Conservation (phyloP, 2,113 vertebrate species). For the Sus scrofa region DNA sequence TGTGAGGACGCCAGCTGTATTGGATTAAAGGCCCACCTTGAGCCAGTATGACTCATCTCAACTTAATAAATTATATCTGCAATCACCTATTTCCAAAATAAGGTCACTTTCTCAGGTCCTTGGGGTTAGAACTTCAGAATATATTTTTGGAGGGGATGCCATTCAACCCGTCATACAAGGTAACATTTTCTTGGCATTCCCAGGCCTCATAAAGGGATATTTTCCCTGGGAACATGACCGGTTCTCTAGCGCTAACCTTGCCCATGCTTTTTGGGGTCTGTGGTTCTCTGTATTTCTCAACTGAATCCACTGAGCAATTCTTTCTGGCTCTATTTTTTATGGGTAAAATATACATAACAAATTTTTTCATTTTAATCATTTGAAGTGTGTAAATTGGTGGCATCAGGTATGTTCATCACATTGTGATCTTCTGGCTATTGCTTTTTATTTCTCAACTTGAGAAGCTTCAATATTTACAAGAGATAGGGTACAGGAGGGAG, state of each 20-base stretch:
- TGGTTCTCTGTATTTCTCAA: constrained; percentile 43
- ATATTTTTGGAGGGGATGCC: background rate
- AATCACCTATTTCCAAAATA: background rate
- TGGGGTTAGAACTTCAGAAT: background rate
- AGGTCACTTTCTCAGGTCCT: background rate
- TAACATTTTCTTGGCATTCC: background rate
- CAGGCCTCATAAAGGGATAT: background rate
- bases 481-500: background rate
- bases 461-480: background rate
- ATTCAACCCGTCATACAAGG: background rate
- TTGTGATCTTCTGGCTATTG: background rate
- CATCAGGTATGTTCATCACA: too few relatives aligned
- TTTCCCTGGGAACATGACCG: background rate
- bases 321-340: background rate
- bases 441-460: constrained; percentile 17
- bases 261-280: background rate
- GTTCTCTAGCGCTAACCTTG: background rate
- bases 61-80: background rate
- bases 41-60: background rate
- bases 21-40: background rate
- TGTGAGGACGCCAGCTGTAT: background rate
- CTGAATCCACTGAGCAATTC: constrained; percentile 57
- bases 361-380: background rate
- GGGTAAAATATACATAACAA: background rate
- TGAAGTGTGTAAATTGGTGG: background rate